Conservation (phyloP, 2,888 invertebrate genomes). For the Drosophila hamatofila region DNA sequence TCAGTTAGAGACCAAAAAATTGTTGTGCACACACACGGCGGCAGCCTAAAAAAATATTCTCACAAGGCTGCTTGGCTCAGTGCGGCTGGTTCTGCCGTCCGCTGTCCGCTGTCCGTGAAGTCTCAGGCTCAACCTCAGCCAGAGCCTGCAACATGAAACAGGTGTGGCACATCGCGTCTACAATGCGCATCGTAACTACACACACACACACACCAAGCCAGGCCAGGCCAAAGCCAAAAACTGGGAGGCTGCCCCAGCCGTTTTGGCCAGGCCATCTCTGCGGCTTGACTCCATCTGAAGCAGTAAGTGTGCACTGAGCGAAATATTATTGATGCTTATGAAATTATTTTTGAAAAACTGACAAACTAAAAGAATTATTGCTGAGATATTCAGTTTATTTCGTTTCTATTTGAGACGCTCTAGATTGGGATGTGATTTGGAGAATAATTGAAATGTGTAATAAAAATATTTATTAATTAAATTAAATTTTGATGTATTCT, state of each 20-base stretch:
- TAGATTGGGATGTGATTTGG: not conserved
- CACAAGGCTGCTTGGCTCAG: constrained; percentile 65
- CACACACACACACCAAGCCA: constrained; percentile 17
- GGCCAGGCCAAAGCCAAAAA: constrained; percentile 40
- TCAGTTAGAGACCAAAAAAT: constrained; percentile 75
- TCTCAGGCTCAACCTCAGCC: constrained; percentile 36
- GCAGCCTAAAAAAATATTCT: constrained; percentile 61
- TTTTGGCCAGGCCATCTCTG: constrained; percentile 74
- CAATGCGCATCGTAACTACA: constrained; percentile 61
- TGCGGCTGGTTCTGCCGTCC: constrained; percentile 44
- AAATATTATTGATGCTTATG: constrained; percentile 2
- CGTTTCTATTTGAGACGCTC: not conserved
- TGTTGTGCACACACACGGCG: constrained; percentile 64
- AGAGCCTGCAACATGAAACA: constrained; percentile 77
- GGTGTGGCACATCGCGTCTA: constrained; percentile 75
- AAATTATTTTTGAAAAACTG: not conserved
- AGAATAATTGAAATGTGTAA: not conserved
- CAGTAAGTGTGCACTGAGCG: constrained; percentile 54
- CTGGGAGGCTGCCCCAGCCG: constrained; percentile 73
- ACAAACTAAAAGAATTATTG: not conserved
- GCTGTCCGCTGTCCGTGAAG: constrained; percentile 36
- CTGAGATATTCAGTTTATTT: not conserved
- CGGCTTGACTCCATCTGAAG: constrained; percentile 53
- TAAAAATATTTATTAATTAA: not conserved
- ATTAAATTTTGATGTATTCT: too few species aligned